These are phyloP conservation scores for Tribolium madens DNA, from an alignment of 1,140 invertebrate genomes.

Conservation along the genomic window DNA sequence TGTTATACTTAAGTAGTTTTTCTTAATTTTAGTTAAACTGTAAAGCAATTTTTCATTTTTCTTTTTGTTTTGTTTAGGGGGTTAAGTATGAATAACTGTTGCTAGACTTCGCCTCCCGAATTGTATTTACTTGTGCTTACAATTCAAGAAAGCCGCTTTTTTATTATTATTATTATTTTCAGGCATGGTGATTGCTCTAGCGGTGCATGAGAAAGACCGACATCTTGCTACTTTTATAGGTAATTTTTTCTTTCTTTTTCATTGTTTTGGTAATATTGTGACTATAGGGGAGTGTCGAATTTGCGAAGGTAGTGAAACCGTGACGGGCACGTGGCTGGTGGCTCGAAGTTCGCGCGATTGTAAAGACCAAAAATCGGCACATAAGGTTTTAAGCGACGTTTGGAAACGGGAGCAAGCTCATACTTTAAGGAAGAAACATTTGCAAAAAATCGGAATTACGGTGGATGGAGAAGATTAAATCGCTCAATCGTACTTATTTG, in stretches of 20 bases:
- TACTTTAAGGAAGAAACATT: conserved; percentile 43
- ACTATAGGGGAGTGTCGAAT: conserved; percentile 59
- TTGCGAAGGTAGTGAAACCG: conserved; percentile 57
- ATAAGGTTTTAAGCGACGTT: conserved; percentile 58
- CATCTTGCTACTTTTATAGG: conserved; percentile 57
- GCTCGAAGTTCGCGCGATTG: conserved; percentile 56
- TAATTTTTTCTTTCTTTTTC: conserved; percentile 22
- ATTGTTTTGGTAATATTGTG: neutral
- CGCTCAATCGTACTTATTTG: neutral
- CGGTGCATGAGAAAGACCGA: conserved; percentile 53
- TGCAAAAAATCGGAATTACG: conserved; percentile 1
- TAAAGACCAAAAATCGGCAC: conserved; percentile 57
- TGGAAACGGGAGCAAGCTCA: conserved; percentile 50
- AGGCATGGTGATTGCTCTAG: conserved; percentile 55
- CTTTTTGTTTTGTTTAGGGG: no score
- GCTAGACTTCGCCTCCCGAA: no score
- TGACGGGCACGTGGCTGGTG: conserved; percentile 60
- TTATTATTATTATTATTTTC: no score
- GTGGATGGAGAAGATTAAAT: neutral
- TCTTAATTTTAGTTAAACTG: no score
- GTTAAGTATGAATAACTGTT: no score
- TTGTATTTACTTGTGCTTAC: no score
- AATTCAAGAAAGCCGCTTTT: no score
- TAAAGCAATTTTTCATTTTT: no score
- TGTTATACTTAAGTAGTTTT: no score